Percentiles rank a stretch among this genome's conserved stretches.
Evolutionary conservation across 2,888 invertebrate species (phyloP).

Genomic region (Meliscaeva auricollis): DNA sequence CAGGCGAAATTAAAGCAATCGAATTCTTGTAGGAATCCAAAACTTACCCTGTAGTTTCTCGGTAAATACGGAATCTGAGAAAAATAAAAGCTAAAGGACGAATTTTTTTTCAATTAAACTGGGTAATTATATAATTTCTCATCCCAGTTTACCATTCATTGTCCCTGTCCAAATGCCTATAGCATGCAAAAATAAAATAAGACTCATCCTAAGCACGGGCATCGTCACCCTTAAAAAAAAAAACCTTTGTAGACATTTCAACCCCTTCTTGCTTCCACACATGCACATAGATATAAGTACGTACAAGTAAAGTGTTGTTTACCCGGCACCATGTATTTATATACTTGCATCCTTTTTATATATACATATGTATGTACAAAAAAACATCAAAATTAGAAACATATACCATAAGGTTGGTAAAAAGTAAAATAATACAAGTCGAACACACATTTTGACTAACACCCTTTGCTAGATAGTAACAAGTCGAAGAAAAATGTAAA

Average conservation of each 20-base stretch:
- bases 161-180: constrained; percentile 42
- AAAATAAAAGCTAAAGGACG: not conserved
- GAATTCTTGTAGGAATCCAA: too few species aligned
- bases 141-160: constrained; percentile 64
- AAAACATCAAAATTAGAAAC: constrained; percentile 63
- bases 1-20: too few species aligned
- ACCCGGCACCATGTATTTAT: constrained; percentile 1
- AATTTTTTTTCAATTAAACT: constrained; percentile 72
- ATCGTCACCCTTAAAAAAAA: constrained; percentile 40
- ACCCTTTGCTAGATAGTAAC: constrained; percentile 55
- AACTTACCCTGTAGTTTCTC: too few species aligned
- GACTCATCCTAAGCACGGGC: not conserved
- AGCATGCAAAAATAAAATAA: constrained; percentile 28
- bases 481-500: constrained; percentile 58
- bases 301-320: not conserved
- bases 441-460: constrained; percentile 50
- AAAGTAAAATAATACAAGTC: constrained; percentile 64
- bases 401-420: constrained; percentile 61
- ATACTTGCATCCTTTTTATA: too few species aligned
- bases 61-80: too few species aligned
- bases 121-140: constrained; percentile 65
- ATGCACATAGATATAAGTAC: constrained; percentile 3
- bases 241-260: constrained; percentile 26
- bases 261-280: constrained; percentile 44
- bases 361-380: constrained; percentile 30